Conservation (phyloP, 1,140 invertebrate species). For the Stegodyphus mimosarum region DNA sequence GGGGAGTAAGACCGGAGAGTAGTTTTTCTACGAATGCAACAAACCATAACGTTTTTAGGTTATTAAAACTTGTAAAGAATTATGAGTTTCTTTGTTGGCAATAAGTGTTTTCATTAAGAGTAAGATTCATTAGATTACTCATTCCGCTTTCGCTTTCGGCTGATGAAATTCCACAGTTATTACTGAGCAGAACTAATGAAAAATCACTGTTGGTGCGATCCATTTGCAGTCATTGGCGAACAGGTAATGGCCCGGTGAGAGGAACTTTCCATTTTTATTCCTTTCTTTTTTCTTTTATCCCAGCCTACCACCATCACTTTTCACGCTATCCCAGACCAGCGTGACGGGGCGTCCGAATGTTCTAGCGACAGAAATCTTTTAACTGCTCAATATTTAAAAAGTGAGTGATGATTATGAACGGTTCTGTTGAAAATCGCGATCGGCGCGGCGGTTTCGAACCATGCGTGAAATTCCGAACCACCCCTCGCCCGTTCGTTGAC, state of each 20-base stretch:
- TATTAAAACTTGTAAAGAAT: too few species aligned
- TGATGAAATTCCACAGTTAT: too few species aligned
- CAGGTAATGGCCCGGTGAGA: slow-evolving; percentile 1
- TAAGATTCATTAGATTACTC: too few species aligned
- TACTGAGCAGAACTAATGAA: too few species aligned
- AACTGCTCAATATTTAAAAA: slow-evolving; percentile 8
- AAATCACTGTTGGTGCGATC: background rate
- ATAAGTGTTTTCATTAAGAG: too few species aligned
- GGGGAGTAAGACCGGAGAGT: too few species aligned
- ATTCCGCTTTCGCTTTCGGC: too few species aligned
- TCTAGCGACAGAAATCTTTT: background rate
- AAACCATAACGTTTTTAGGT: too few species aligned
- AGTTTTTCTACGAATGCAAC: too few species aligned
- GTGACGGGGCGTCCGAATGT: too few species aligned
- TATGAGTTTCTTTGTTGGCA: too few species aligned
- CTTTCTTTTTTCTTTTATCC: background rate
- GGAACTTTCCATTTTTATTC: slow-evolving; percentile 3
- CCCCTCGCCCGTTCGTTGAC: too few species aligned
- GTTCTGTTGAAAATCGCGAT: background rate
- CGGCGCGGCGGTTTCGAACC: background rate
- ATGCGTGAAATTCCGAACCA: background rate
- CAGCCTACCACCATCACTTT: background rate
- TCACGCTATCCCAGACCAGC: background rate
- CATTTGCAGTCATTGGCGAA: background rate
- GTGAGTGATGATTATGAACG: background rate